Percentiles rank a stretch among this genome's conserved stretches.
phyloP scores from a whole-genome alignment of 2,113 vertebrate species.

The Sinocyclocheilus maitianheensis region DNA sequence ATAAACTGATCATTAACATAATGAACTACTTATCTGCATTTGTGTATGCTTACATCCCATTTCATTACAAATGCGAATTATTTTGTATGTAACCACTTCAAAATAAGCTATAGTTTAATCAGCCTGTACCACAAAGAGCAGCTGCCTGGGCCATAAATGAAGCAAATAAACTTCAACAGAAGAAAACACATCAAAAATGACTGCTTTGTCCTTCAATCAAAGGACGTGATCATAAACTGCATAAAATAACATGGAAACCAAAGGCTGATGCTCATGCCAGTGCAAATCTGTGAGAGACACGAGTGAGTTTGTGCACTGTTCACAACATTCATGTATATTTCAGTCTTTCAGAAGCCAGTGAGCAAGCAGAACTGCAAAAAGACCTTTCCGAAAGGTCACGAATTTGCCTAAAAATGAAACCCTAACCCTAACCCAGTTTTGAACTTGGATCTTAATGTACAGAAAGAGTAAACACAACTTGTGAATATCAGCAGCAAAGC shows the following conservation, averaged over 20 bases:
- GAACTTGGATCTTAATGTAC: background rate
- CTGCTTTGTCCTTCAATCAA: background rate
- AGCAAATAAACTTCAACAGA: background rate
- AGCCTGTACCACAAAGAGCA: constrained; percentile 8
- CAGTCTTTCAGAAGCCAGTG: background rate
- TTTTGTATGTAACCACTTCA: background rate
- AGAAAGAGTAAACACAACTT: background rate
- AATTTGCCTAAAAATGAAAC: background rate
- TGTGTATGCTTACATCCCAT: background rate
- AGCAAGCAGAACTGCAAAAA: constrained; percentile 11
- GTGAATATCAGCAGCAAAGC: constrained; percentile 52
- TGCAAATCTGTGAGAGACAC: background rate
- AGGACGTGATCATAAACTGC: background rate
- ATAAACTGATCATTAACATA: constrained; percentile 9
- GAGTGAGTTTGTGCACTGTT: constrained; percentile 13
- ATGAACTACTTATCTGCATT: constrained; percentile 5
- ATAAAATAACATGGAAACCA: background rate
- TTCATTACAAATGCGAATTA: background rate
- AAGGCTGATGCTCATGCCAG: background rate
- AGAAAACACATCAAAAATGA: background rate
- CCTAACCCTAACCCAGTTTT: background rate
- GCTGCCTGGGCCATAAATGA: constrained; percentile 10
- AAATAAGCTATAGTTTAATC: background rate
- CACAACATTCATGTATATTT: background rate
- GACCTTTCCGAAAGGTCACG: background rate